Evolutionary conservation across 2,888 invertebrate species (phyloP), one percentile per base, ranked within the genome.

Genomic region (Synergus umbraculus): DNA sequence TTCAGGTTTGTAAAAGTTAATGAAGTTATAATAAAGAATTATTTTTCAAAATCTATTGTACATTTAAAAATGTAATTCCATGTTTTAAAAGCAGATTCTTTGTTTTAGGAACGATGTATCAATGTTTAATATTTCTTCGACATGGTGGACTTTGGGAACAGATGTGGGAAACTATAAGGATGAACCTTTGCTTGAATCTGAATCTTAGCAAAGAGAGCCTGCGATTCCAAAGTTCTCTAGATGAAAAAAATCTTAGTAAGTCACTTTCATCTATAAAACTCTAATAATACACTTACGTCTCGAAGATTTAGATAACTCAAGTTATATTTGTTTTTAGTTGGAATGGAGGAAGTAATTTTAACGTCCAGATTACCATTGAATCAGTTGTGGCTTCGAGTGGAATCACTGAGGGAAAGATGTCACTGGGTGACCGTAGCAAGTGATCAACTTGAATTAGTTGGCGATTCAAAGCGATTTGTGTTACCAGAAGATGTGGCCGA

Each of bases 131-230:
- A 69, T 96, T 95, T 88, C 89, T 96, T 29, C 94, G 95, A 77
- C 96, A 96, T 88, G 94, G 95, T 9, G 96, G 96, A 0, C 93
- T 96, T 80, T 95, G 95, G 93, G 97, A 97, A 92, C 95, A 95
- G 87, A 94, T 97, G 87, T 96, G 96, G 94, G 95, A 95, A 83
- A 92, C 96, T 58, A 91, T 97, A 69, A 94, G 95, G 88, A 92
- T 96, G 88, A 95, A 95, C 87, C 92, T 95, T 46, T 95, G 95
- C 84, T 92, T 96, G 84, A 96, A 95, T 93, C 93, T 96, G 4
- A 85, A 83, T 67, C 73, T 91, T 49, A 78, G 83, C 18, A 88
- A 85, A 80, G 86, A 88, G 22, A 85, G 83, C 76, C 79, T 90
- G n/a, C 79, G 83, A 29, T 86, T 89, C 81, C 83, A 87, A 79